These are phyloP conservation scores for Drosophila phalerata DNA, from an alignment of 2,888 invertebrate species.

Conservation along the genomic window DNA sequence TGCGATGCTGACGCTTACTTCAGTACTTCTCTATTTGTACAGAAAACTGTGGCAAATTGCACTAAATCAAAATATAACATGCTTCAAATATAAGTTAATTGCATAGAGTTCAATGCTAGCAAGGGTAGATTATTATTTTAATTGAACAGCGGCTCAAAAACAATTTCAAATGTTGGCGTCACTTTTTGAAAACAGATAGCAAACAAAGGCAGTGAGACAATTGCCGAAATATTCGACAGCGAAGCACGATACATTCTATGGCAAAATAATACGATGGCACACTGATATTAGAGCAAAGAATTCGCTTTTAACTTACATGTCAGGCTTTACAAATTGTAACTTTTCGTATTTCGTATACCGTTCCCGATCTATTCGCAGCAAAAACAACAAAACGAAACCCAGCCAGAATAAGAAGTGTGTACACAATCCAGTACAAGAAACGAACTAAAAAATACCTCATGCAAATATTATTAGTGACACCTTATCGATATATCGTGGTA, in stretches of 20 bases:
- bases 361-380: constrained; percentile 36
- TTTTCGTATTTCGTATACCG: constrained; percentile 32
- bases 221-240: neutral
- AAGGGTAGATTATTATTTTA: constrained; percentile 6
- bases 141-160: constrained; percentile 48
- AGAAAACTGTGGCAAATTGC: constrained; percentile 4
- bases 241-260: neutral
- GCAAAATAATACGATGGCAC: neutral
- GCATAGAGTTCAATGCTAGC: neutral
- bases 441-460: constrained; percentile 23
- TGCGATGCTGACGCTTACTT: constrained; percentile 62
- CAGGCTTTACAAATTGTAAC: constrained; percentile 26
- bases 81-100: constrained; percentile 1
- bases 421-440: constrained; percentile 19
- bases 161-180: constrained; percentile 69
- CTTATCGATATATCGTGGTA: neutral
- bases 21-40: constrained; percentile 20
- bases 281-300: neutral
- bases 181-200: constrained; percentile 46
- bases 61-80: neutral
- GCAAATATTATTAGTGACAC: neutral
- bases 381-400: constrained; percentile 55
- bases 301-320: constrained; percentile 45
- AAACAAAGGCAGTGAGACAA: constrained; percentile 36
- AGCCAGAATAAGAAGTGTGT: constrained; percentile 48